A percentile compares a stretch with the other conserved stretches of the same genome.
These are phyloP conservation scores for Popillia japonica DNA, from an alignment of 1,140 invertebrate genomes.

Conservation along the genomic window DNA sequence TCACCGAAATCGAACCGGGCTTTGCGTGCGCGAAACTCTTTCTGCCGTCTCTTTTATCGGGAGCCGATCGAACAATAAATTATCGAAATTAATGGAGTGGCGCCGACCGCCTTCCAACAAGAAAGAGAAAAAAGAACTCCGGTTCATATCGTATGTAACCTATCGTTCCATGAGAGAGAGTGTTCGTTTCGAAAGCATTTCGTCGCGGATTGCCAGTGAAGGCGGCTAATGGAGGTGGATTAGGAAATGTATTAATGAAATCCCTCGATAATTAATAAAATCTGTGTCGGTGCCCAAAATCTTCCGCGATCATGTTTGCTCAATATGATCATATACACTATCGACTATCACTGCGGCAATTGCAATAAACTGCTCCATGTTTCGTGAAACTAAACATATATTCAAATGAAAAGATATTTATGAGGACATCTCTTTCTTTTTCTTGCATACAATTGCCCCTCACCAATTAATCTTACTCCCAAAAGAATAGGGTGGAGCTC, in stretches of 20 bases:
- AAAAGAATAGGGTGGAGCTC: too few species aligned
- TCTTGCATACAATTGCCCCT: too few species aligned
- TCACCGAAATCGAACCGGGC: not conserved
- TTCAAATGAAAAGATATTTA: too few species aligned
- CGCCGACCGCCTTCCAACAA: not conserved
- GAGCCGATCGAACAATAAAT: not conserved
- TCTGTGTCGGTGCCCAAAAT: too few species aligned
- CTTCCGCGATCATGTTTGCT: too few species aligned
- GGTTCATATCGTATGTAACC: not conserved
- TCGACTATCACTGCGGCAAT: too few species aligned
- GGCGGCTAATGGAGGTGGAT: not conserved
- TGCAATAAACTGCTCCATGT: too few species aligned
- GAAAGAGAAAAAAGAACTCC: not conserved
- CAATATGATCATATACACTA: too few species aligned
- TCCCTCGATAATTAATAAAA: too few species aligned
- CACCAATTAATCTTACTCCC: too few species aligned
- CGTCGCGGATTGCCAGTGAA: not conserved
- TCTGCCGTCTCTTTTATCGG: not conserved
- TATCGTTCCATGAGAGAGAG: not conserved
- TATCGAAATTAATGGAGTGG: constrained; percentile 1
- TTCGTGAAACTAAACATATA: too few species aligned
- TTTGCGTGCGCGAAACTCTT: constrained; percentile 6
- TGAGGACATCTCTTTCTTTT: too few species aligned
- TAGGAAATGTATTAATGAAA: not conserved
- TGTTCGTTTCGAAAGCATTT: not conserved